A percentile compares a stretch with the other conserved stretches of the same genome.
These are phyloP conservation scores for Ceratosolen solmsi DNA, from an alignment of 1,140 invertebrate species.

Conservation along the genomic window DNA sequence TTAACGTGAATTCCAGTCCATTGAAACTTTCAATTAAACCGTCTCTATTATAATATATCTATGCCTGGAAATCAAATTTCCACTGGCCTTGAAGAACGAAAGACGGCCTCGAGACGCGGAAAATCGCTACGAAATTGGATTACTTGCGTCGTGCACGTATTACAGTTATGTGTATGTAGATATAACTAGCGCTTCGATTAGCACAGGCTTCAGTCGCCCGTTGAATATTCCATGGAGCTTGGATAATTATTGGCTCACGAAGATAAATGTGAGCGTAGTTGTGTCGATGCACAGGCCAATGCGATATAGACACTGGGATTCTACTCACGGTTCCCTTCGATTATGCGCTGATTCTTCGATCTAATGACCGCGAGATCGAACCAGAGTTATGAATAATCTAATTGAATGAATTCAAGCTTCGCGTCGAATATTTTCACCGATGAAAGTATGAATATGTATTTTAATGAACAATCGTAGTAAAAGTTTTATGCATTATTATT, in stretches of 20 bases:
- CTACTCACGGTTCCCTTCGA: neutral
- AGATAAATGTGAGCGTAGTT: neutral
- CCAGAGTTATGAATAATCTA: slow-evolving; percentile 22
- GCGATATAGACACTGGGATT: neutral
- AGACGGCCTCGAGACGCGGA: neutral
- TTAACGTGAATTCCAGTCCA: too few relatives aligned
- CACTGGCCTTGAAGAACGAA: slow-evolving; percentile 39
- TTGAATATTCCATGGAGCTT: slow-evolving; percentile 34
- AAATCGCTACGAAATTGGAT: slow-evolving; percentile 30
- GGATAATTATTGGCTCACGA: slow-evolving; percentile 26
- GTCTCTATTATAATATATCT: neutral
- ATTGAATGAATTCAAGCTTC: neutral
- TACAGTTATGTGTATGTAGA: slow-evolving; percentile 9
- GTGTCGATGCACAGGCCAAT: slow-evolving; percentile 14
- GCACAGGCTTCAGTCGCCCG: neutral
- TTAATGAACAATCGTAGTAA: too few relatives aligned
- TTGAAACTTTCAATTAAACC: slow-evolving; percentile 18
- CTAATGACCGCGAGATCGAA: neutral
- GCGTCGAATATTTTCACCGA: slow-evolving; percentile 8
- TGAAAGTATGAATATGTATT: slow-evolving; percentile 5
- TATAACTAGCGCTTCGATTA: slow-evolving; percentile 23
- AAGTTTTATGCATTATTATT: too few relatives aligned
- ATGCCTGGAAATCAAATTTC: slow-evolving; percentile 26
- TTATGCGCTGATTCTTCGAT: slow-evolving; percentile 34
- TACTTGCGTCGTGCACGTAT: neutral